Percentiles rank a stretch among this genome's conserved stretches.
phyloP scores from a whole-genome alignment of 2,797 vertebrate genomes.

The Pristis pectinata region DNA sequence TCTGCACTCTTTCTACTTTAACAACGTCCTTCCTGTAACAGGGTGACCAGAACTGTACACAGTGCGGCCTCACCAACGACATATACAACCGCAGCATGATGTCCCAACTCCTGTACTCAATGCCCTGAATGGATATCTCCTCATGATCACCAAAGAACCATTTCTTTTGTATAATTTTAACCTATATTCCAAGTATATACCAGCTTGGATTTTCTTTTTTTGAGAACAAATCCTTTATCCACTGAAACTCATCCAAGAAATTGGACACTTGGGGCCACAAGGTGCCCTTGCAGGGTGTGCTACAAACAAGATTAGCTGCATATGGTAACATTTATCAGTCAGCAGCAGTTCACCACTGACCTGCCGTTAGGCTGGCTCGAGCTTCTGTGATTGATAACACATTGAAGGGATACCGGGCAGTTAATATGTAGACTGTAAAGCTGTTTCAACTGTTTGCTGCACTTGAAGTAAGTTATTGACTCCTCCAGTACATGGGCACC shows the following conservation, averaged over 20 bases:
- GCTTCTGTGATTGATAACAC: constrained; percentile 28
- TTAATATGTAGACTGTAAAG: constrained; percentile 29
- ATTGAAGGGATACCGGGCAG: constrained; percentile 13
- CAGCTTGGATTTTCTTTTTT: neutral
- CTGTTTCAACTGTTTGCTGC: neutral
- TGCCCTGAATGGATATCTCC: too few species aligned
- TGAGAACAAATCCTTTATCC: constrained; percentile 22
- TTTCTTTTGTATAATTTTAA: constrained; percentile 4
- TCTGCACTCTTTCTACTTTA: too few species aligned
- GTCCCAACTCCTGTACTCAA: too few species aligned
- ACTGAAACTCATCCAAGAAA: constrained; percentile 29
- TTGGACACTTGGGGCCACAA: constrained; percentile 21
- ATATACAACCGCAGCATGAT: too few species aligned
- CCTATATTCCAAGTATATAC: neutral
- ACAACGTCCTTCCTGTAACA: too few species aligned
- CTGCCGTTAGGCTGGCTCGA: neutral
- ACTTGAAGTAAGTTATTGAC: neutral
- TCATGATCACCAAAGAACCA: neutral
- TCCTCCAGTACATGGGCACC: neutral
- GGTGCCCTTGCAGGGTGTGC: neutral
- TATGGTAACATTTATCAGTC: constrained; percentile 22
- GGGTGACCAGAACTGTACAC: too few species aligned
- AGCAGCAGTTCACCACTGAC: neutral
- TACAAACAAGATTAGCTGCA: constrained; percentile 19
- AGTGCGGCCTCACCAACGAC: too few species aligned